A percentile compares a stretch with the other conserved stretches of the same genome.
These are phyloP conservation scores for Chiloscyllium punctatum DNA, from an alignment of 2,797 vertebrate species.

Conservation along the genomic window DNA sequence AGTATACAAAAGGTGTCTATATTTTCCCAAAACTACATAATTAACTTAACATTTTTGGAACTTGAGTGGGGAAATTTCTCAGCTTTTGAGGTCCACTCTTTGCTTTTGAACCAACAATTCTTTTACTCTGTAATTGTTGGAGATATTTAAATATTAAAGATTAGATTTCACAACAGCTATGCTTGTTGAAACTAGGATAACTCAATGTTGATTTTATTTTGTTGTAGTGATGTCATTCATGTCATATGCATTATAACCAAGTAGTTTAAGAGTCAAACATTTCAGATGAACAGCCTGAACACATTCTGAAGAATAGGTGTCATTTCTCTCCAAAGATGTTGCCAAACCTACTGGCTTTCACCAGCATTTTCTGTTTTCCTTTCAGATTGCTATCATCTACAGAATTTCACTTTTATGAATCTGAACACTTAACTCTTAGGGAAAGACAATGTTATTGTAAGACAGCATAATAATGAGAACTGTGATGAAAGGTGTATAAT, in stretches of 20 bases:
- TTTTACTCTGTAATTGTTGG: neutral
- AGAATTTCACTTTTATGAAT: too few species aligned
- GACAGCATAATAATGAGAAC: too few species aligned
- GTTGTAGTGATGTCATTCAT: neutral
- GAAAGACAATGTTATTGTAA: too few species aligned
- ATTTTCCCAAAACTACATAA: neutral
- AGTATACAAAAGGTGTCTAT: neutral
- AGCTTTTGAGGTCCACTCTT: neutral
- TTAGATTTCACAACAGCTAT: neutral
- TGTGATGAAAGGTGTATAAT: too few species aligned
- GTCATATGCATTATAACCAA: neutral
- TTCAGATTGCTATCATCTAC: too few species aligned
- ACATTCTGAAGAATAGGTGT: too few species aligned
- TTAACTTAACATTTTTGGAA: neutral
- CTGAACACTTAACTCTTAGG: too few species aligned
- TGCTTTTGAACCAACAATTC: neutral
- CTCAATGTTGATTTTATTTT: neutral
- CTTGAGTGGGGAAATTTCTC: neutral
- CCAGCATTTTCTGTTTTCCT: too few species aligned
- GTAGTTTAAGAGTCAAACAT: neutral
- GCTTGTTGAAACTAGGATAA: neutral
- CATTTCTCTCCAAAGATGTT: too few species aligned
- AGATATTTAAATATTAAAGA: neutral
- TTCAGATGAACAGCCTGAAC: neutral
- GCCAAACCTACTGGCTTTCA: too few species aligned